These are phyloP conservation scores for Ageneiosus marmoratus DNA, from an alignment of 2,113 vertebrate species.

Conservation along the genomic window DNA sequence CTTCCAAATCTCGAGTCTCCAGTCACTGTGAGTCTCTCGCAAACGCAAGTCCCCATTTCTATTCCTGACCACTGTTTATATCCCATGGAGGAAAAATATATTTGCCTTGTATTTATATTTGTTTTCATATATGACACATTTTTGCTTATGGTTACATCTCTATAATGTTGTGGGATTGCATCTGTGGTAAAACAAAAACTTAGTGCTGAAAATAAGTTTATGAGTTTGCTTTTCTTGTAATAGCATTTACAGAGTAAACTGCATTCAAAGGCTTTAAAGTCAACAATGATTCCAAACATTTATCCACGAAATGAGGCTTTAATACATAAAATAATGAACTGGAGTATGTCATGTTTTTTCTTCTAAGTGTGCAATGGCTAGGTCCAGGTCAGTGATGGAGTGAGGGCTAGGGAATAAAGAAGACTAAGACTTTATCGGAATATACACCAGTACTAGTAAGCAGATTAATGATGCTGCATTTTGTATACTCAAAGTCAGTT, in stretches of 20 bases:
- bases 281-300: not conserved
- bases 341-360: not conserved
- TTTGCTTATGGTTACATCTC: not conserved
- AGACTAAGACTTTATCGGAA: not conserved
- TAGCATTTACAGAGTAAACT: not conserved
- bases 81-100: not conserved
- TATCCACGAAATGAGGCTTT: not conserved
- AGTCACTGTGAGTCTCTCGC: too few relatives aligned
- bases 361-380: not conserved
- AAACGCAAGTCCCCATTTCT: too few relatives aligned
- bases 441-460: not conserved
- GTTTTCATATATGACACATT: not conserved
- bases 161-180: not conserved
- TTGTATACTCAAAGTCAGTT: not conserved
- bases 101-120: not conserved
- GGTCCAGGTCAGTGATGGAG: not conserved
- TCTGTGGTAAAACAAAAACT: not conserved
- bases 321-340: not conserved
- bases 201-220: not conserved
- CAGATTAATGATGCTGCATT: slow-evolving; percentile 24
- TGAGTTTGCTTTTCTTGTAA: not conserved
- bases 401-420: not conserved
- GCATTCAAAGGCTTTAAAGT: not conserved
- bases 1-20: too few relatives aligned
- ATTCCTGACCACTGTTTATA: too few relatives aligned